phyloP scores from a whole-genome alignment of 2,888 invertebrate species.

The Eubasilissa splendida region DNA sequence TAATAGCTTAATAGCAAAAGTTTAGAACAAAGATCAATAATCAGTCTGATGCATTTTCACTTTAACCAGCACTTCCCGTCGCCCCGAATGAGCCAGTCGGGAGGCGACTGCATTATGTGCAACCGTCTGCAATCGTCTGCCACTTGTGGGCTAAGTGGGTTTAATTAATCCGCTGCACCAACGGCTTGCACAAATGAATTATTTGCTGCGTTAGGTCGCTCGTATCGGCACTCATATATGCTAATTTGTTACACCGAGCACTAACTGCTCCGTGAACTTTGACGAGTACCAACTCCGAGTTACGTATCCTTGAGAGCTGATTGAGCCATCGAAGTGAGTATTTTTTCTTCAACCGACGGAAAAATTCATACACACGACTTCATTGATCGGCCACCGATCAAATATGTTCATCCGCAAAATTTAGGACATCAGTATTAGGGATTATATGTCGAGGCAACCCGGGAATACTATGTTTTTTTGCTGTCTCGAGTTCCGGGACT shows the following conservation, averaged over 20 bases:
- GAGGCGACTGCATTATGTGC: not conserved
- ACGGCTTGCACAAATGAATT: slow-evolving; percentile 37
- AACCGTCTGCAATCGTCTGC: slow-evolving; percentile 19
- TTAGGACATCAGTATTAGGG: too few species aligned
- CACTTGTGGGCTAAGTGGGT: slow-evolving; percentile 39
- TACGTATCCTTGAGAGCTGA: not conserved
- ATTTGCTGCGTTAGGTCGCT: slow-evolving; percentile 18
- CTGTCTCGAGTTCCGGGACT: too few species aligned
- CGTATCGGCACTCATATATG: slow-evolving; percentile 33
- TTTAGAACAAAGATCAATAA: too few species aligned
- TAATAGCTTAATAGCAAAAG: too few species aligned
- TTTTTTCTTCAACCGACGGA: too few species aligned
- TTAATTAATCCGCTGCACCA: slow-evolving; percentile 47
- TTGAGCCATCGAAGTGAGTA: not conserved
- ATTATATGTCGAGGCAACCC: too few species aligned
- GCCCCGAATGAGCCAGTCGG: slow-evolving; percentile 5
- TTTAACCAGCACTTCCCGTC: not conserved
- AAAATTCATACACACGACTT: too few species aligned
- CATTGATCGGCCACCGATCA: too few species aligned
- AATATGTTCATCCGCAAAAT: too few species aligned
- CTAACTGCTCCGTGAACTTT: slow-evolving; percentile 12
- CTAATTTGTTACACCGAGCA: slow-evolving; percentile 37
- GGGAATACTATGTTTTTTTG: too few species aligned
- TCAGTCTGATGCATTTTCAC: not conserved
- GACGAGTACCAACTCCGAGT: not conserved